phyloP scores from a whole-genome alignment of 1,140 invertebrate genomes.

The Manduca sexta region DNA sequence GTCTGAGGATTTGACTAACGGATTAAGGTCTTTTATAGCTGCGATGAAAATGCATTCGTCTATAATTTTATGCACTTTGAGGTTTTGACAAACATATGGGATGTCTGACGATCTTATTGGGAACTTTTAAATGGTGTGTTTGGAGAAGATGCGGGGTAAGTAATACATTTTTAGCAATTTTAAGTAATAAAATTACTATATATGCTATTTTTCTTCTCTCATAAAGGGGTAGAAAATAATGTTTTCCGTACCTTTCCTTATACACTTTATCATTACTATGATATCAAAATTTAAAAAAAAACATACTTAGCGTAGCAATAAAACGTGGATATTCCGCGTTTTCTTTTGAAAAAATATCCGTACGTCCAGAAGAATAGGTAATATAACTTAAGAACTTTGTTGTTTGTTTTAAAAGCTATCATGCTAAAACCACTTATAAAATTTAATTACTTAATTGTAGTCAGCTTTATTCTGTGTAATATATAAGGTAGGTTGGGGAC shows the following conservation, averaged over 20 bases:
- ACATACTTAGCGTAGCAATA: too few species aligned
- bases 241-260: constrained; percentile 5
- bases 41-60: neutral
- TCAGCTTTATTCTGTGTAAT: too few species aligned
- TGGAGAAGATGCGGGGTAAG: constrained; percentile 5
- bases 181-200: constrained; percentile 1
- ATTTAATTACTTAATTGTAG: too few species aligned
- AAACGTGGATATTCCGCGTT: too few species aligned
- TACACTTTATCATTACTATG: constrained; percentile 5
- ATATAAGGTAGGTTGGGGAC: too few species aligned
- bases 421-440: too few species aligned
- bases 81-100: neutral
- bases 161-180: neutral
- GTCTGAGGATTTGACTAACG: neutral
- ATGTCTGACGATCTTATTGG: neutral
- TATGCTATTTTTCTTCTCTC: constrained; percentile 11
- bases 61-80: neutral
- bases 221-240: constrained; percentile 12
- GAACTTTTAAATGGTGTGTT: neutral
- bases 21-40: neutral
- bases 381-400: too few species aligned
- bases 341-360: too few species aligned
- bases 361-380: too few species aligned
- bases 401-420: too few species aligned
- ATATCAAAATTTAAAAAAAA: constrained; percentile 8